phyloP scores from a whole-genome alignment of 2,113 vertebrate species.

The Anolis sagrei region DNA sequence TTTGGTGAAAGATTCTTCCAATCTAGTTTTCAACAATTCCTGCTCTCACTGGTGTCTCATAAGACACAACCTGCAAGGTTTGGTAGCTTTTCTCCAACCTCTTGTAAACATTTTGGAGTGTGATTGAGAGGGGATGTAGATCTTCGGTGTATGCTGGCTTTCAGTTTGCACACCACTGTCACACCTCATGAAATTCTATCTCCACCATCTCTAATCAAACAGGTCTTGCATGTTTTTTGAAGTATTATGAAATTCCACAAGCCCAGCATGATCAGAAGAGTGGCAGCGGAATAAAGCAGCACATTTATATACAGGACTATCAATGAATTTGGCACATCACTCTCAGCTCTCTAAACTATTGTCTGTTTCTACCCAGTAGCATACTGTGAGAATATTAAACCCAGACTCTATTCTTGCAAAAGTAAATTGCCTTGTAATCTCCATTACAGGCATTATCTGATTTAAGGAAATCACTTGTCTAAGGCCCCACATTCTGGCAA shows the following conservation, averaged over 20 bases:
- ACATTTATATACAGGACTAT: not conserved
- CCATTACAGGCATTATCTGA: not conserved
- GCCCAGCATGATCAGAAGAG: not conserved
- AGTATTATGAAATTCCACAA: too few species aligned
- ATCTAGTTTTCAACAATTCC: not conserved
- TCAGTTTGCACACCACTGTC: not conserved
- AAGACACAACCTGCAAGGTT: not conserved
- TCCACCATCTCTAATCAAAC: not conserved
- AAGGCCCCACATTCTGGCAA: not conserved
- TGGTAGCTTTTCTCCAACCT: not conserved
- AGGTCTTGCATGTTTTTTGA: not conserved
- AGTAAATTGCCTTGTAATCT: not conserved
- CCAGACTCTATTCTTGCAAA: not conserved
- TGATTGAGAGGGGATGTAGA: not conserved
- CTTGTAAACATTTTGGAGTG: not conserved
- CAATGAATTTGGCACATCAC: not conserved
- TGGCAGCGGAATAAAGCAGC: not conserved
- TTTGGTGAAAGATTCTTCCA: not conserved
- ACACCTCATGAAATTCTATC: not conserved
- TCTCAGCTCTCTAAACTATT: not conserved
- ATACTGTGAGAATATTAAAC: not conserved
- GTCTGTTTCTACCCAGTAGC: not conserved
- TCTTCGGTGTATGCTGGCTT: not conserved
- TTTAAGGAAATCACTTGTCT: not conserved
- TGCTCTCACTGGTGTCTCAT: not conserved